These are phyloP conservation scores for Hydraecia micacea DNA, from an alignment of 2,888 invertebrate species.

Conservation along the genomic window DNA sequence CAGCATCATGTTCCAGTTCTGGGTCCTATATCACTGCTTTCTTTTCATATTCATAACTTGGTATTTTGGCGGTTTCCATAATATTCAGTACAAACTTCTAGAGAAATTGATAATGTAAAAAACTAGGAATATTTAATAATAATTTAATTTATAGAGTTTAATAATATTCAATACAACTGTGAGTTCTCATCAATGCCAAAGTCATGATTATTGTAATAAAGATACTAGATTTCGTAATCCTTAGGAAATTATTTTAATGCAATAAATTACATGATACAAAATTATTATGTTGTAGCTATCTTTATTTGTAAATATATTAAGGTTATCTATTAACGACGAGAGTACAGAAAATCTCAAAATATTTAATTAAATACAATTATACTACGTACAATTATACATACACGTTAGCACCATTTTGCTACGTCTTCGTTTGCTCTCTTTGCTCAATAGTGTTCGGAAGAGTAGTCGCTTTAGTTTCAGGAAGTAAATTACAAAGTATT, in stretches of 20 bases:
- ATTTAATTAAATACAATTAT: background rate
- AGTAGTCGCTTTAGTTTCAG: slow-evolving; percentile 84
- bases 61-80: slow-evolving; percentile 91
- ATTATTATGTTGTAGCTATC: slow-evolving; percentile 3
- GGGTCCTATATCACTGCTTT: slow-evolving; percentile 89
- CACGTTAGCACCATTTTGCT: slow-evolving; percentile 1
- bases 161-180: slow-evolving; percentile 63
- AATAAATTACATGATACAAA: slow-evolving; percentile 35
- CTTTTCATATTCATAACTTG: slow-evolving; percentile 89
- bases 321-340: background rate
- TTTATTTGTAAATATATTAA: slow-evolving; percentile 12
- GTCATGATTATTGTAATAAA: slow-evolving; percentile 54
- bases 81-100: slow-evolving; percentile 89
- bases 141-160: slow-evolving; percentile 47
- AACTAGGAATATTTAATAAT: background rate
- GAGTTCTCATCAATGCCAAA: slow-evolving; percentile 79
- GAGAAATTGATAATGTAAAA: slow-evolving; percentile 65
- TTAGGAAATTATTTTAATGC: slow-evolving; percentile 26
- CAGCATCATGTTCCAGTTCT: slow-evolving; percentile 86
- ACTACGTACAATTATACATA: background rate
- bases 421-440: slow-evolving; percentile 70
- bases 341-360: background rate
- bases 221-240: slow-evolving; percentile 35
- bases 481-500: slow-evolving; percentile 80
- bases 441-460: slow-evolving; percentile 83